Evolutionary conservation across 1,140 invertebrate genomes (phyloP).

Genomic region (Lucilia cuprina): DNA sequence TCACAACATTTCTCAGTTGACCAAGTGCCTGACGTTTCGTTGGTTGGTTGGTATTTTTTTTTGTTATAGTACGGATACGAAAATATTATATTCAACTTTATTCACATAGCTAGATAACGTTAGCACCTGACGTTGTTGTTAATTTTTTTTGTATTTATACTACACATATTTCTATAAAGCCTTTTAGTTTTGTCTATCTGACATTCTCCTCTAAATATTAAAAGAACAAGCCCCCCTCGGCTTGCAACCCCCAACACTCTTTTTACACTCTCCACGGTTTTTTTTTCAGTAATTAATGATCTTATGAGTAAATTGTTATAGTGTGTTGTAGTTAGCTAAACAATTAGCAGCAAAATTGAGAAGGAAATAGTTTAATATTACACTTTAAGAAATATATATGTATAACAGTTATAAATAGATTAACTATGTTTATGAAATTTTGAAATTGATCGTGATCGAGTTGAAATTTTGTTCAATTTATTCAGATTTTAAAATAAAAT

Average conservation of each 20-base stretch:
- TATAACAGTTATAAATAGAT: too few species aligned
- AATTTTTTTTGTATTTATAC: neutral
- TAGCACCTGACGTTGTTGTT: conserved; percentile 20
- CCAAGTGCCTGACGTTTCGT: neutral
- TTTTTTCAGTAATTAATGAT: neutral
- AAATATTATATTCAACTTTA: neutral
- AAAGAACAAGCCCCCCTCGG: neutral
- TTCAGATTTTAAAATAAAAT: too few species aligned
- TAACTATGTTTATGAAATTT: too few species aligned
- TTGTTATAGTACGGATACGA: neutral
- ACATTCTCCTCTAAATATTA: neutral
- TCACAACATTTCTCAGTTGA: neutral
- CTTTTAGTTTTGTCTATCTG: neutral
- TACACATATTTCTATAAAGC: neutral
- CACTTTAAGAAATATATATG: too few species aligned
- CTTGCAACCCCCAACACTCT: neutral
- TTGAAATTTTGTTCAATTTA: too few species aligned
- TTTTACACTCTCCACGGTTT: too few species aligned
- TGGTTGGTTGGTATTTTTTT: neutral
- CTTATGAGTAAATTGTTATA: conserved; percentile 8
- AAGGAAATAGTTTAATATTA: neutral
- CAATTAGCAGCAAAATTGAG: conserved; percentile 12
- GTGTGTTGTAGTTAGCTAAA: conserved; percentile 7
- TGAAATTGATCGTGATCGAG: too few species aligned
- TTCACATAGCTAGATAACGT: neutral